Percentiles rank a stretch among this genome's conserved stretches.
Conservation (phyloP, 2,888 invertebrate species). For the Hoplodrina blanda region DNA sequence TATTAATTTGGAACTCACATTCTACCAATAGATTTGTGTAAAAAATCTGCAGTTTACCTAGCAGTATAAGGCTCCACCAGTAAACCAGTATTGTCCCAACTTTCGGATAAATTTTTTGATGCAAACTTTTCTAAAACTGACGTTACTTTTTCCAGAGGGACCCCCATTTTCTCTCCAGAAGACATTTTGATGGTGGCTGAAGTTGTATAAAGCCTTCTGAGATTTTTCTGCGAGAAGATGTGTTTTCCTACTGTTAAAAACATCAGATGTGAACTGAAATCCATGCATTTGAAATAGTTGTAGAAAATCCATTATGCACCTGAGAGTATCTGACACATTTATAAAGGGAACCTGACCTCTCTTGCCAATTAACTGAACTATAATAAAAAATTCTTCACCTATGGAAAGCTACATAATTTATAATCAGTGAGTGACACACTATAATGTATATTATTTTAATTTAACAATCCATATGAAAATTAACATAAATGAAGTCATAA, state of each 20-base stretch:
- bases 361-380: neutral
- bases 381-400: no score
- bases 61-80: constrained; percentile 94
- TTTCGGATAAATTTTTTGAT: constrained; percentile 93
- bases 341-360: neutral
- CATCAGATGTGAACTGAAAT: constrained; percentile 80
- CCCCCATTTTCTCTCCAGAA: constrained; percentile 79
- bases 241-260: constrained; percentile 75
- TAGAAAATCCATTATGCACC: neutral
- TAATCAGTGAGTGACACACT: no score
- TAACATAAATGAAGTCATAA: no score
- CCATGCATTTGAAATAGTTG: constrained; percentile 19
- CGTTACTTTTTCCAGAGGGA: constrained; percentile 89
- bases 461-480: no score
- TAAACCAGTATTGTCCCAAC: constrained; percentile 99
- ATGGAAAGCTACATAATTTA: no score
- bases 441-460: no score
- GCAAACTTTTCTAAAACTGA: constrained; percentile 93
- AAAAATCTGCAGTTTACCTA: constrained; percentile 74
- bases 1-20: neutral
- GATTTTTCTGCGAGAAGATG: constrained; percentile 64
- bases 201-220: constrained; percentile 68
- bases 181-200: constrained; percentile 73
- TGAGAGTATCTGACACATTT: neutral
- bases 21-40: neutral